A percentile compares a stretch with the other conserved stretches of the same genome.
These are phyloP conservation scores for Neostethus bicornis DNA, from an alignment of 2,797 vertebrate genomes.

Conservation along the genomic window DNA sequence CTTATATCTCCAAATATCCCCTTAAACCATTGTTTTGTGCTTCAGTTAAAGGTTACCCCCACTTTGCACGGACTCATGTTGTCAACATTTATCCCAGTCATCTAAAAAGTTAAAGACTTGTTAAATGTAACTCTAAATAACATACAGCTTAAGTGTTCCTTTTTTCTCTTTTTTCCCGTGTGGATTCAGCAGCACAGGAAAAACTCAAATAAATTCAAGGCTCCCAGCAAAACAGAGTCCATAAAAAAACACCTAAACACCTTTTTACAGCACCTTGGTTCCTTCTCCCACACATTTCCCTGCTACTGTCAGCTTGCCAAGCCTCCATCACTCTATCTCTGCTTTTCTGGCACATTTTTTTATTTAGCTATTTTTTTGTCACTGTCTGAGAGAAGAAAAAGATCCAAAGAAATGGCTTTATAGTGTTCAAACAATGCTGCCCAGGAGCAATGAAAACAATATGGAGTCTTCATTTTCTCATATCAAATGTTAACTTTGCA, in stretches of 20 bases:
- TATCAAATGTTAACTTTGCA: background rate
- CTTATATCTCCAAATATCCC: background rate
- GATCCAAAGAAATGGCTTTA: too few relatives aligned
- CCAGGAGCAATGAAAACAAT: background rate
- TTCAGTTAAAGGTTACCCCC: background rate
- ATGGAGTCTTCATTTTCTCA: slow-evolving; percentile 7
- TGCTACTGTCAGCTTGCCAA: slow-evolving; percentile 36
- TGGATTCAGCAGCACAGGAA: too few relatives aligned
- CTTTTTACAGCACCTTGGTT: slow-evolving; percentile 31
- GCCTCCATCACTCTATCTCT: slow-evolving; percentile 28
- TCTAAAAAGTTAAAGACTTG: slow-evolving; percentile 11
- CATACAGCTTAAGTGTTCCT: background rate
- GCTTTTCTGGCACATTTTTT: slow-evolving; percentile 29
- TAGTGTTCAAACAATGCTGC: background rate
- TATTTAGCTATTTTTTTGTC: slow-evolving; percentile 29
- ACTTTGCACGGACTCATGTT: background rate
- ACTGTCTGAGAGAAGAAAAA: slow-evolving; percentile 1
- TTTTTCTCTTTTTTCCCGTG: background rate
- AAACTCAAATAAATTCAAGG: slow-evolving; percentile 1
- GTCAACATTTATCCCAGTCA: slow-evolving; percentile 14
- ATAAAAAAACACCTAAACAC: slow-evolving; percentile 14
- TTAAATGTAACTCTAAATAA: background rate
- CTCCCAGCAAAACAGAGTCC: slow-evolving; percentile 5
- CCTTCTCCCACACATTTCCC: slow-evolving; percentile 19
- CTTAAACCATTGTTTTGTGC: slow-evolving; percentile 2